Evolutionary conservation across 2,113 vertebrate species (phyloP), one percentile per base, ranked within the genome.

Genomic region (Peromyscus leucopus): DNA sequence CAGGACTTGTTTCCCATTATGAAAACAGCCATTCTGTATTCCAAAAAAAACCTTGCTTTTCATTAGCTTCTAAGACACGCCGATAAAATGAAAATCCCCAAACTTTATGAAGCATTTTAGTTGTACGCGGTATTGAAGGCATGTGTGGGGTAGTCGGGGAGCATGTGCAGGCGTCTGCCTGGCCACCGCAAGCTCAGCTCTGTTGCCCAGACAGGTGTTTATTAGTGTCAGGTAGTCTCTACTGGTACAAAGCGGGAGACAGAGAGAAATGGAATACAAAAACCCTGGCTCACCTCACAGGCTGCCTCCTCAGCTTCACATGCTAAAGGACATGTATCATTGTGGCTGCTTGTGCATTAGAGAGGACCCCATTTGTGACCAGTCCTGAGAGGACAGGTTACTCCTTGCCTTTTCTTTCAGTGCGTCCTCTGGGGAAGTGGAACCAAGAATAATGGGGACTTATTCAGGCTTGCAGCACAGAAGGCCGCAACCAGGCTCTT

Each of bases 151-250:
- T 83, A 12, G n/a, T 19, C 28, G 79, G 0, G 51, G 79, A 33
- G 85, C 46, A 94, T n/a, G 51, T 0, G 1, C 5, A 89, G 80
- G 88, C 89, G 26, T 89, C 10, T 7, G 12, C 59, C 42, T 87
- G 84, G 39, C 71, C 0, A 71, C 89, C 94, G 86, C 57, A 83
- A 65, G 91, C 22, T 94, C 57, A 90, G 63, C 24, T 93, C 17
- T 51, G 69, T 21, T 89, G 71, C 87, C 96, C 90, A 98, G 93
- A 0, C 31, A 95, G 89, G 96, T 72, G 84, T 95, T 96, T 94
- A 95, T 96, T 94, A 97, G 90, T 48, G 80, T 48, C 26, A 96
- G 61, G 92, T 95, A 67, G 39, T 95, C 0, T 7, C 86, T 46
- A 91, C 4, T 36, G 33, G 55, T 95, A 69, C 5, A 1, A 96